Evolutionary conservation across 2,888 invertebrate species (phyloP).

Genomic region (Zelleria hepariella): DNA sequence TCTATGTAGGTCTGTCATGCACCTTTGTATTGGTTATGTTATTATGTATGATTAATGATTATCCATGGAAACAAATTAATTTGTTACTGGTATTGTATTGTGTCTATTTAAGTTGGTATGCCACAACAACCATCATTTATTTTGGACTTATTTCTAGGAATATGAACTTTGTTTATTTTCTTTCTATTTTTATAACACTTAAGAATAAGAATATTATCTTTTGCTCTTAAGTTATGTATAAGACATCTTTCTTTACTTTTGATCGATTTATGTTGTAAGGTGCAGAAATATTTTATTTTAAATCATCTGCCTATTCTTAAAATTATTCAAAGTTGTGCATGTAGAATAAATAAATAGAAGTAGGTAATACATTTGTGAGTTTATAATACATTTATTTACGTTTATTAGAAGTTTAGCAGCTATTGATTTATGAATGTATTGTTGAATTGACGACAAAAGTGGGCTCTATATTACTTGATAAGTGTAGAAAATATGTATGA

Average conservation of each 20-base stretch:
- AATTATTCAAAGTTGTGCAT: background rate
- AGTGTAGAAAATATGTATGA: background rate
- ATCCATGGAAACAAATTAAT: too few relatives aligned
- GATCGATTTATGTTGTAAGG: background rate
- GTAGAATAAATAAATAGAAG: background rate
- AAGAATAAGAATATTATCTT: background rate
- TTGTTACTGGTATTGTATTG: too few relatives aligned
- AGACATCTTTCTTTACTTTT: background rate
- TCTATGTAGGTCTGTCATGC: too few relatives aligned
- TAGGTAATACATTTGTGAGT: background rate
- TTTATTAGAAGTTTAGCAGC: background rate
- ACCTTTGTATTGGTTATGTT: too few relatives aligned
- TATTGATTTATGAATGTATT: background rate
- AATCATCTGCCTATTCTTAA: background rate
- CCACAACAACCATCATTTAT: too few relatives aligned
- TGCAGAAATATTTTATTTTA: background rate
- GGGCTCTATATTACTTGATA: background rate
- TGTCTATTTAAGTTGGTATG: too few relatives aligned
- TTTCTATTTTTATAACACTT: background rate
- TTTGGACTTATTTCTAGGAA: background rate
- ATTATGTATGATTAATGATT: too few relatives aligned
- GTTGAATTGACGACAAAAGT: background rate
- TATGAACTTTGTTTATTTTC: background rate
- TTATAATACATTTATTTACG: background rate
- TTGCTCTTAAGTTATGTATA: background rate